A percentile compares a stretch with the other conserved stretches of the same genome.
phyloP scores from a whole-genome alignment of 2,797 vertebrate genomes.

The Girardinus metallicus region DNA sequence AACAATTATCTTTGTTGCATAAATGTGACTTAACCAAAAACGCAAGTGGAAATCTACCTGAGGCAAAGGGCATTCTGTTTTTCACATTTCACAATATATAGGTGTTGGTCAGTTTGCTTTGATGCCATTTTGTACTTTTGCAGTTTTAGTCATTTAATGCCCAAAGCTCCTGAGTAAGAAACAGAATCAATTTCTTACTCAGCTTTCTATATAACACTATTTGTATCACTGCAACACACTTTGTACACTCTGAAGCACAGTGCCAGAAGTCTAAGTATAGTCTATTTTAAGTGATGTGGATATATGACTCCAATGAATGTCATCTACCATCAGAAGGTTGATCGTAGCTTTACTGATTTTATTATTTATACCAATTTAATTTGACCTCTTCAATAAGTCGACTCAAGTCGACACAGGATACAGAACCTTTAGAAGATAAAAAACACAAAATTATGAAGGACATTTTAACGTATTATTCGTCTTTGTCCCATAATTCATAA shows the following conservation, averaged over 20 bases:
- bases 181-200: too few relatives aligned
- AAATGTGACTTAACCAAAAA: not conserved
- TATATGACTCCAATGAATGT: not conserved
- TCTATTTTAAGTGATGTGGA: not conserved
- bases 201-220: too few relatives aligned
- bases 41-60: not conserved
- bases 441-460: not conserved
- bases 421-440: not conserved
- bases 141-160: not conserved
- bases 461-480: not conserved
- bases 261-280: not conserved
- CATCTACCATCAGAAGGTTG: not conserved
- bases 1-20: not conserved
- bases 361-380: not conserved
- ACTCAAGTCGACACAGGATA: not conserved
- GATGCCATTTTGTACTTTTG: not conserved
- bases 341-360: not conserved
- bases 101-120: too few relatives aligned
- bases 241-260: too few relatives aligned
- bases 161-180: too few relatives aligned
- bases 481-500: not conserved
- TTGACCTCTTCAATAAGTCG: not conserved
- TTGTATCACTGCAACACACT: not conserved
- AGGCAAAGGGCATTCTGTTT: not conserved
- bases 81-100: too few relatives aligned